These are phyloP conservation scores for Penaeus japonicus DNA, from an alignment of 1,140 invertebrate species.

Conservation along the genomic window DNA sequence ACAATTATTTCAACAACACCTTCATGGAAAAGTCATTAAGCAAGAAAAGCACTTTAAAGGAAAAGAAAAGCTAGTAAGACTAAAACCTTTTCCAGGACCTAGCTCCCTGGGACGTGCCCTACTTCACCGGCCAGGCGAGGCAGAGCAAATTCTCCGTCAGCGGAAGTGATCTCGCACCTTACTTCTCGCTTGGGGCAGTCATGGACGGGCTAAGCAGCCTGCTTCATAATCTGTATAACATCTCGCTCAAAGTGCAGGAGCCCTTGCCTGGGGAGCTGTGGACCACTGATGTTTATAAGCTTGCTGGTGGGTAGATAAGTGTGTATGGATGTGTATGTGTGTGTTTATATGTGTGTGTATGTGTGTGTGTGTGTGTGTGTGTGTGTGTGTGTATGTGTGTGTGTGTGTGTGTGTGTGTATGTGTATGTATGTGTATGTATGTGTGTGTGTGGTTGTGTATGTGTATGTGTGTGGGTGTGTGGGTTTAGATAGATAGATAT, in stretches of 20 bases:
- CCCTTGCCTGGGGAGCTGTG: slow-evolving; percentile 79
- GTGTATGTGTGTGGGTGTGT: too few species aligned
- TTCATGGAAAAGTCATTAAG: too few species aligned
- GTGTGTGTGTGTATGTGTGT: too few species aligned
- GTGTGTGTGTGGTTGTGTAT: too few species aligned
- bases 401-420: too few species aligned
- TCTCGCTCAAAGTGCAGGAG: slow-evolving; percentile 77
- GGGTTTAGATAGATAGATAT: too few species aligned
- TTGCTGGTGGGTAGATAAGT: slow-evolving; percentile 69
- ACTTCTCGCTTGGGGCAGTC: slow-evolving; percentile 92
- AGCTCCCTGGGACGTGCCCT: slow-evolving; percentile 85
- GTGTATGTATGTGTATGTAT: too few species aligned
- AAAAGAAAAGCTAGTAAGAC: slow-evolving; percentile 45
- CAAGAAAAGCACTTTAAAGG: too few species aligned
- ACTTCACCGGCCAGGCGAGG: slow-evolving; percentile 78
- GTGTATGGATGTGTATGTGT: too few species aligned
- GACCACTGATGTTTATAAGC: slow-evolving; percentile 87
- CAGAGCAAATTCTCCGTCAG: slow-evolving; percentile 69
- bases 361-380: background rate
- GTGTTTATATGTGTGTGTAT: background rate
- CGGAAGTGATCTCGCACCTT: slow-evolving; percentile 77
- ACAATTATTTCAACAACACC: too few species aligned
- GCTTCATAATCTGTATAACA: slow-evolving; percentile 81
- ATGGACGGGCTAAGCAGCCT: slow-evolving; percentile 93
- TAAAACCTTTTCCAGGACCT: slow-evolving; percentile 64